A percentile compares a stretch with the other conserved stretches of the same genome.
These are phyloP conservation scores for Delphinus delphis DNA, from an alignment of 2,113 vertebrate species.

Conservation along the genomic window DNA sequence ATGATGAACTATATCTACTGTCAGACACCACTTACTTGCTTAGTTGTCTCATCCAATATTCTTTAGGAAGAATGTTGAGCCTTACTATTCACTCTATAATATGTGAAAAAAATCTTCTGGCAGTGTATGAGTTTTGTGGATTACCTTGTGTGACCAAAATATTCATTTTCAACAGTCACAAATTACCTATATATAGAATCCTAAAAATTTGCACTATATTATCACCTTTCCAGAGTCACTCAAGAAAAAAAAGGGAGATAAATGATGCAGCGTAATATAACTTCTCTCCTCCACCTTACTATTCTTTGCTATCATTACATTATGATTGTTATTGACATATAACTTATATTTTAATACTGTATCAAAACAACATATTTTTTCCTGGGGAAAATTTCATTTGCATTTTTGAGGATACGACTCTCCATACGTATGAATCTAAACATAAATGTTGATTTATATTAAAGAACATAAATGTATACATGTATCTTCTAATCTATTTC, in stretches of 20 bases:
- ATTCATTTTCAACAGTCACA: not conserved
- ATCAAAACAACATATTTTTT: not conserved
- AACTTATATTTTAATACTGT: not conserved
- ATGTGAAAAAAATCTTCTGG: not conserved
- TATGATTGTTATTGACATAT: not conserved
- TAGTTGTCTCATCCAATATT: not conserved
- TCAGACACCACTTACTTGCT: not conserved
- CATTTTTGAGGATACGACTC: not conserved
- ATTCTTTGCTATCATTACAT: not conserved
- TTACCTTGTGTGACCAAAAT: not conserved
- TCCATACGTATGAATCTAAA: not conserved
- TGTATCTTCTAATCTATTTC: not conserved
- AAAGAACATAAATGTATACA: not conserved
- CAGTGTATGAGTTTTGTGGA: not conserved
- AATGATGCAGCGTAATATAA: not conserved
- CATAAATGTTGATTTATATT: not conserved
- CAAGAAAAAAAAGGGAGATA: not conserved
- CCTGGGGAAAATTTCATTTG: not conserved
- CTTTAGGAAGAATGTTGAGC: constrained; percentile 4
- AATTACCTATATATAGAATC: not conserved
- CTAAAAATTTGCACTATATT: not conserved
- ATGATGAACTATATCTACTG: not conserved
- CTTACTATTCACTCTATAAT: constrained; percentile 31
- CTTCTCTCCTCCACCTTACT: not conserved
- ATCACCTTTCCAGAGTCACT: not conserved